Evolutionary conservation across 2,113 vertebrate species (phyloP).

Genomic region (Capra hircus): DNA sequence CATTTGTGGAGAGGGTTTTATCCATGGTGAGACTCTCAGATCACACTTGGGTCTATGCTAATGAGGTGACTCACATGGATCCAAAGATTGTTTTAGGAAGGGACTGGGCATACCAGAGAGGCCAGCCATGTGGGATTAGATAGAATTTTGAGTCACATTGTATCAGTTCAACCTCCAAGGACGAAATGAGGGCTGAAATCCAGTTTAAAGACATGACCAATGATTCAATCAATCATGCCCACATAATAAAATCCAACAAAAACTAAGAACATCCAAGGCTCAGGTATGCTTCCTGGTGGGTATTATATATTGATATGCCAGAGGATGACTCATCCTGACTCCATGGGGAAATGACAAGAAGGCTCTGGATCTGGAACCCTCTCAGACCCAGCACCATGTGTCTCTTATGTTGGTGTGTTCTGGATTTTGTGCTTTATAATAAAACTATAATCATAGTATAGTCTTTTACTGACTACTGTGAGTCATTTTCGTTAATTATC

Average conservation of each 20-base stretch:
- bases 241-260: background rate
- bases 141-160: background rate
- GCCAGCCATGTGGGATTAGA: background rate
- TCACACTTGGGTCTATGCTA: background rate
- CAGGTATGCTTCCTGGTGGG: background rate
- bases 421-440: background rate
- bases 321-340: background rate
- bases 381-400: background rate
- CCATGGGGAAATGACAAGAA: rapidly evolving
- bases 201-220: background rate
- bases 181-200: background rate
- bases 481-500: background rate
- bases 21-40: background rate
- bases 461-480: background rate
- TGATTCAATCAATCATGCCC: background rate
- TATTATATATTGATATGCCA: background rate
- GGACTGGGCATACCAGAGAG: background rate
- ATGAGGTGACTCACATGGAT: background rate
- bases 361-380: background rate
- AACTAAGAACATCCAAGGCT: background rate
- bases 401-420: background rate
- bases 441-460: background rate
- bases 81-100: background rate
- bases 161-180: background rate
- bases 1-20: background rate